Evolutionary conservation across 1,140 invertebrate species (phyloP).

Genomic region (Tetramorium simillimum): DNA sequence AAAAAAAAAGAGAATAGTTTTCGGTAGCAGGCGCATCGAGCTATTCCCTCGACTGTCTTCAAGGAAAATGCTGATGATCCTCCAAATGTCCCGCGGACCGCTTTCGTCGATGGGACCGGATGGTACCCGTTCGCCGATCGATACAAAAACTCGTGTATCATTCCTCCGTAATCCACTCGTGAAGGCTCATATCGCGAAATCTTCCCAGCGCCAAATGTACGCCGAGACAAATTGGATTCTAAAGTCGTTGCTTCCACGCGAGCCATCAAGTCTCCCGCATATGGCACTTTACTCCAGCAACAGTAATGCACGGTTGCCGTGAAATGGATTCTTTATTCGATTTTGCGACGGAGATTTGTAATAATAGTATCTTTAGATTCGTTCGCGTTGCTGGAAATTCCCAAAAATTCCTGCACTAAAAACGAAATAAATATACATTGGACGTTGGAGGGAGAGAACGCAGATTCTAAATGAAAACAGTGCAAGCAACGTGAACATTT

Average conservation of each 20-base stretch:
- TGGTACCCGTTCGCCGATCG: slow-evolving; percentile 55
- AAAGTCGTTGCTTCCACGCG: neutral
- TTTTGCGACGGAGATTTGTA: neutral
- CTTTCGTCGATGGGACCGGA: slow-evolving; percentile 53
- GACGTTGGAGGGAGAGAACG: too few species aligned
- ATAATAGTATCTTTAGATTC: neutral
- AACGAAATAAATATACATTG: too few species aligned
- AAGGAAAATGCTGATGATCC: slow-evolving; percentile 44
- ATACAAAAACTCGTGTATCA: slow-evolving; percentile 55
- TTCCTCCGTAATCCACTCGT: slow-evolving; percentile 1
- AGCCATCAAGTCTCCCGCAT: neutral
- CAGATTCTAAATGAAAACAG: too few species aligned
- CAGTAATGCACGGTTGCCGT: neutral
- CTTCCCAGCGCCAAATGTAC: neutral
- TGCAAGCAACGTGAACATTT: too few species aligned
- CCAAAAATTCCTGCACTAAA: too few species aligned
- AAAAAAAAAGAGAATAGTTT: slow-evolving; percentile 23
- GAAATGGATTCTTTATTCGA: neutral
- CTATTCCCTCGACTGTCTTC: slow-evolving; percentile 18
- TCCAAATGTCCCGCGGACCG: slow-evolving; percentile 17
- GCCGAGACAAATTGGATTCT: slow-evolving; percentile 17
- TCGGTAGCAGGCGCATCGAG: neutral
- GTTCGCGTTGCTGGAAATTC: too few species aligned
- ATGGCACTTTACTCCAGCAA: neutral
- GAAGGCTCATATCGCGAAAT: neutral